Evolutionary conservation across 35 echinoderm and acorn worm species (phyloP).

Genomic region (Lytechinus variegatus): DNA sequence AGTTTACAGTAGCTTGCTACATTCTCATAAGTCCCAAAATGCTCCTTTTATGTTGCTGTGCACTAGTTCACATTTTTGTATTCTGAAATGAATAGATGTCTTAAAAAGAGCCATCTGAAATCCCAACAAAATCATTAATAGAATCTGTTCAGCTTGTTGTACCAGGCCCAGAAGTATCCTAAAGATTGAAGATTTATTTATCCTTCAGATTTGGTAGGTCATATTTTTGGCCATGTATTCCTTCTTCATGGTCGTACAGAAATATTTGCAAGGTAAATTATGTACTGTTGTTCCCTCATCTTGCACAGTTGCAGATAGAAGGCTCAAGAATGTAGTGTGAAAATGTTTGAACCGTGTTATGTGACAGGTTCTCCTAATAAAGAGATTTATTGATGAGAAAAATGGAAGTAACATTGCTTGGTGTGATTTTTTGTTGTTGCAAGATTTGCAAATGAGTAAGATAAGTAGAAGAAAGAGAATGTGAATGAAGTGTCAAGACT

Average conservation of each 20-base stretch:
- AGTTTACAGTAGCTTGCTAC: background rate
- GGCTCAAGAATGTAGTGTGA: background rate
- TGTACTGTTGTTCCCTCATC: background rate
- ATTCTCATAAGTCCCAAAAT: background rate
- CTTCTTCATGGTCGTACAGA: background rate
- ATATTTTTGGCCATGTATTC: conserved; percentile 4
- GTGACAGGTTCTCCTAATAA: conserved; percentile 50
- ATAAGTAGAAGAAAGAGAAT: background rate
- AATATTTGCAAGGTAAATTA: conserved; percentile 13
- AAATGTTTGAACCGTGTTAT: conserved; percentile 32
- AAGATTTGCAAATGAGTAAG: background rate
- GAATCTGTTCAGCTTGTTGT: background rate
- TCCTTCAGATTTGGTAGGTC: background rate
- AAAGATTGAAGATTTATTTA: background rate
- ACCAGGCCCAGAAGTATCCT: background rate
- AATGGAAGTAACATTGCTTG: background rate
- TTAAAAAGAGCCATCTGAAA: background rate
- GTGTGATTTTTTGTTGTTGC: background rate
- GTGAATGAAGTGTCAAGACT: background rate
- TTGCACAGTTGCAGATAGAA: background rate
- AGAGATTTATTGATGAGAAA: conserved; percentile 38
- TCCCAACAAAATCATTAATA: background rate
- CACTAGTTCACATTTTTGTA: background rate
- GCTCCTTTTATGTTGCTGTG: background rate
- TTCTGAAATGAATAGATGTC: background rate